A percentile compares a stretch with the other conserved stretches of the same genome.
Evolutionary conservation across 2,888 invertebrate genomes (phyloP).

Genomic region (Eilema caniola): DNA sequence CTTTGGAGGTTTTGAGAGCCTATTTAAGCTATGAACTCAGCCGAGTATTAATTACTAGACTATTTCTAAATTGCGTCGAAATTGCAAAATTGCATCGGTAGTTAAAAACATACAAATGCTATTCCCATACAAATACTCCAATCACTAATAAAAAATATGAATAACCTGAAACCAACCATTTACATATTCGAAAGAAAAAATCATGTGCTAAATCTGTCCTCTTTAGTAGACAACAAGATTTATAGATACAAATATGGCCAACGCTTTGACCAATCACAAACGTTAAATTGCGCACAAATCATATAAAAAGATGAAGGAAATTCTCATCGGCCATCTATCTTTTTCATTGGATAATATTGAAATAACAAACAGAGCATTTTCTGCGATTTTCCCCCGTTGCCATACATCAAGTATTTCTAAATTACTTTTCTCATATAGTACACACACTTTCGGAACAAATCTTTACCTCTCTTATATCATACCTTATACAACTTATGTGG

Average conservation of each 20-base stretch:
- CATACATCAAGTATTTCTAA: background rate
- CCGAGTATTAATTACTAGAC: no score
- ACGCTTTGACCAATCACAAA: background rate
- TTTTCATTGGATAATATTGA: slow-evolving; percentile 1
- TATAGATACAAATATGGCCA: background rate
- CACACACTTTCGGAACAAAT: slow-evolving; percentile 11
- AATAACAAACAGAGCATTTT: background rate
- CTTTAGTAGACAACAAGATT: background rate
- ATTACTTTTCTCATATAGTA: slow-evolving; percentile 12
- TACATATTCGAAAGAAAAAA: background rate
- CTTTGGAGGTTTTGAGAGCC: no score
- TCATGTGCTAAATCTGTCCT: background rate
- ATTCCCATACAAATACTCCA: no score
- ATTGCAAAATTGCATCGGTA: no score
- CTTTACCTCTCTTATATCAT: slow-evolving; percentile 5
- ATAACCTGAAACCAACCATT: no score
- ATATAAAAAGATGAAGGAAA: background rate
- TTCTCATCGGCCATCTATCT: slow-evolving; percentile 1
- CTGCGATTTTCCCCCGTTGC: background rate
- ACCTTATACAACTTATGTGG: slow-evolving; percentile 29
- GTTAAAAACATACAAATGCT: no score
- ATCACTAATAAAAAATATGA: no score
- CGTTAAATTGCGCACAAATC: background rate
- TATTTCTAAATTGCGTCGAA: no score
- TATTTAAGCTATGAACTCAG: no score